Percentiles rank a stretch among this genome's conserved stretches.
Conservation (phyloP, 2,113 vertebrate genomes). For the Rhinichthys klamathensis region DNA sequence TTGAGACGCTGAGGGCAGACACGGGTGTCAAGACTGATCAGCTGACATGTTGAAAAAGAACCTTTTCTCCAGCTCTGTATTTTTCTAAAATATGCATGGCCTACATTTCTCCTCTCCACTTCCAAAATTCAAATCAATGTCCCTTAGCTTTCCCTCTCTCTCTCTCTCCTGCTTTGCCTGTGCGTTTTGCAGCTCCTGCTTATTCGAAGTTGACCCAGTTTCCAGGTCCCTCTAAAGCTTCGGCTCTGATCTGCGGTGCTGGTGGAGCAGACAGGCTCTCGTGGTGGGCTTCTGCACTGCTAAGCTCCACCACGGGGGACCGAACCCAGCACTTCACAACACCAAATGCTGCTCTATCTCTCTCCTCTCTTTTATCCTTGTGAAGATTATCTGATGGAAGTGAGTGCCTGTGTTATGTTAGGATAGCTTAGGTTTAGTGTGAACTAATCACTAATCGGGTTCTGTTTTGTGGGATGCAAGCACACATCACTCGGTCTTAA, state of each 20-base stretch:
- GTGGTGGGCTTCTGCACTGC: slow-evolving; percentile 29
- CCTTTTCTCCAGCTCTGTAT: slow-evolving; percentile 28
- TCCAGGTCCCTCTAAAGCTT: slow-evolving; percentile 71
- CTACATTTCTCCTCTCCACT: slow-evolving; percentile 49
- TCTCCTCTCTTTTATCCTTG: neutral
- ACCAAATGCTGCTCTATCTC: slow-evolving; percentile 15
- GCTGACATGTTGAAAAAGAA: slow-evolving; percentile 33
- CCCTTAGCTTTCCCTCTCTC: slow-evolving; percentile 36
- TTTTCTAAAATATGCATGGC: slow-evolving; percentile 60
- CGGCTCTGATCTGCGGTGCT: slow-evolving; percentile 59
- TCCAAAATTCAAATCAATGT: slow-evolving; percentile 51
- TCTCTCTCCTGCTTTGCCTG: slow-evolving; percentile 47
- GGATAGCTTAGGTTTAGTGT: neutral
- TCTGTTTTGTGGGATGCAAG: neutral
- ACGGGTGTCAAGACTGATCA: slow-evolving; percentile 40
- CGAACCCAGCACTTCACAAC: slow-evolving; percentile 19
- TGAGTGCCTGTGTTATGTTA: neutral
- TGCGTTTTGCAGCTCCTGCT: slow-evolving; percentile 57
- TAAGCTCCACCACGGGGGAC: slow-evolving; percentile 26
- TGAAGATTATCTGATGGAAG: slow-evolving; percentile 12
- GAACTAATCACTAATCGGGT: neutral
- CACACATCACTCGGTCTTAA: neutral
- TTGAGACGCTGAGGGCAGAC: slow-evolving; percentile 13
- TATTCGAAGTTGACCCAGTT: slow-evolving; percentile 79
- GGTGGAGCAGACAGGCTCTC: slow-evolving; percentile 51